A percentile compares a stretch with the other conserved stretches of the same genome.
phyloP scores from a whole-genome alignment of 2,113 vertebrate genomes.

The Callipepla squamata region DNA sequence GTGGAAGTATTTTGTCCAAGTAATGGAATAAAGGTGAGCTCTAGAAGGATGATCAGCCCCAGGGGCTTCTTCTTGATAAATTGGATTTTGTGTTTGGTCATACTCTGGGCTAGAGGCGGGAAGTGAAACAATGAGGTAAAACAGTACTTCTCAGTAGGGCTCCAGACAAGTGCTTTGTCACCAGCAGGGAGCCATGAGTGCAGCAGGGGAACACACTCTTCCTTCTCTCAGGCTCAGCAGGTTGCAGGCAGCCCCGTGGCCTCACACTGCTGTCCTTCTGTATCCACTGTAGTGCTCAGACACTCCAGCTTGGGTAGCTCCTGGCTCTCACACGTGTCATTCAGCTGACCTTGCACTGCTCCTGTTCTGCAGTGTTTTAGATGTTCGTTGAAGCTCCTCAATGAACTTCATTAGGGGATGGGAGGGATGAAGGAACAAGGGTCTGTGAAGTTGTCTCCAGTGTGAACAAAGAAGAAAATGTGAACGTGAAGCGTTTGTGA shows the following conservation, averaged over 20 bases:
- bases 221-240: neutral
- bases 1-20: neutral
- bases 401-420: fast-evolving
- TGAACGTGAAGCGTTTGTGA: neutral
- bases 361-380: neutral
- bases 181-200: neutral
- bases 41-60: neutral
- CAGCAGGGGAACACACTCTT: neutral
- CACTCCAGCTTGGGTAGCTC: neutral
- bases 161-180: neutral
- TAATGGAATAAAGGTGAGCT: neutral
- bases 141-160: neutral
- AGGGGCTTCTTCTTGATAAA: neutral
- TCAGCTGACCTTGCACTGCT: neutral
- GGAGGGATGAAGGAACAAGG: too few species aligned
- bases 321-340: neutral
- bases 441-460: neutral
- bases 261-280: neutral
- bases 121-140: neutral
- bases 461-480: neutral
- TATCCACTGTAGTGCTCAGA: neutral
- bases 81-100: neutral
- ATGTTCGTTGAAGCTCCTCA: neutral
- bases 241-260: neutral
- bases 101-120: neutral